Base-by-base conservation (phyloP, 2,113 vertebrate species). In the Oryzias woworae region DNA sequence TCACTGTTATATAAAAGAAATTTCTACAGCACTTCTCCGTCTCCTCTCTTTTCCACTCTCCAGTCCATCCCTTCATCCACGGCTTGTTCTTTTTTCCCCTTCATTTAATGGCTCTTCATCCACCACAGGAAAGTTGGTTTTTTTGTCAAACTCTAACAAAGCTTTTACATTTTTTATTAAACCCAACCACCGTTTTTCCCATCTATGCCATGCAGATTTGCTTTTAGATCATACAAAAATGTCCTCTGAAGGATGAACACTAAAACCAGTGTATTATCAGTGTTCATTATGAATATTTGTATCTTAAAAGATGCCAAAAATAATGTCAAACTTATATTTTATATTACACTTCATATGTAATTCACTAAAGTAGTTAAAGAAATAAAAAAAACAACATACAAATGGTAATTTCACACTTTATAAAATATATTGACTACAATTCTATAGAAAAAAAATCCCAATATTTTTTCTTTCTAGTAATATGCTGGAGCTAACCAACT, bases 91-190 rank as follows among this genome's bases (percentile, higher is more conserved):
- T 82, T 66, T 69, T 78, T 69, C 81, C 66, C 73, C 76, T 78
- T 77, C 73, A 85, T 78, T 85, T 65, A 78, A 71, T 71, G 47
- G 43, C 45, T 64, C 69, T 68, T 70, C 74, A 78, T 69, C 69
- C 59, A 73, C 52, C 75, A 61, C 68, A 31, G 55, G 13, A 16
- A 53, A 58, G 31, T 70, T 56, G 43, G 78, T 72, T 22, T 66
- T 69, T 59, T 58, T 60, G 62, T 54, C 69, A 17, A 57, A 69
- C 58, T 61, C 24, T 2, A 26, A 49, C 47, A 10, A 23, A 3
- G 20, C 48, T 66, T 77, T 45, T 53, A 55, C 16, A 50, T 53
- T 71, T 60, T 20, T 17, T 16, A 14, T 24, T 50, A 47, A 41
- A 17, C 24, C 50, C 45, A 22, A 6, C 31, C 66, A 52, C 49